Percentiles rank a stretch among this genome's conserved stretches.
Conservation (phyloP, 2,797 vertebrate genomes). For the Erpetoichthys calabaricus region DNA sequence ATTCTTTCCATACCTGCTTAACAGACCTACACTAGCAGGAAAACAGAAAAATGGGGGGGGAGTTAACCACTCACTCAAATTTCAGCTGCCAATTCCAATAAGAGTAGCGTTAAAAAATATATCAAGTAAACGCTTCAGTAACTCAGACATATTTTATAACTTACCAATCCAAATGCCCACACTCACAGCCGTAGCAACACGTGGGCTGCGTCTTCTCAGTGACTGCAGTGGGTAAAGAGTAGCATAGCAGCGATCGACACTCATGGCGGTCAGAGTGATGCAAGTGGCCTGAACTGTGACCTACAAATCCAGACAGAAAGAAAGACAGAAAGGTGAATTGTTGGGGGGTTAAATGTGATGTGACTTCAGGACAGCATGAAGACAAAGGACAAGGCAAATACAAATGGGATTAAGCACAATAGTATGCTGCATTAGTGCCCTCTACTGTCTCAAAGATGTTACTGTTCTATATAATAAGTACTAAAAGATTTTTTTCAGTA, state of each 20-base stretch:
- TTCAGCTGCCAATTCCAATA: not conserved
- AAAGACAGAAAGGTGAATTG: not conserved
- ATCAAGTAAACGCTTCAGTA: not conserved
- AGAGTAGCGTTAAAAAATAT: not conserved
- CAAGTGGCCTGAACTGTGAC: slow-evolving; percentile 13
- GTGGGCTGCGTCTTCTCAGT: slow-evolving; percentile 5
- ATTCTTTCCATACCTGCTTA: too few species aligned
- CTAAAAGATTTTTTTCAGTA: too few species aligned
- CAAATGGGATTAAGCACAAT: not conserved
- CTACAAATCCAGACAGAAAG: not conserved
- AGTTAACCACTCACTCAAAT: too few species aligned
- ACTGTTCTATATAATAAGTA: too few species aligned
- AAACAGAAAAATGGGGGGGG: too few species aligned
- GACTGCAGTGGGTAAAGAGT: slow-evolving; percentile 9
- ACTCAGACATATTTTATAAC: not conserved
- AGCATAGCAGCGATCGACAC: slow-evolving; percentile 11
- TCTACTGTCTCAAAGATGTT: too few species aligned
- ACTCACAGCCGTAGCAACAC: slow-evolving; percentile 7
- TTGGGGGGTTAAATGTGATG: not conserved
- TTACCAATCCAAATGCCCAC: slow-evolving; percentile 12
- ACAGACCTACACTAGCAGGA: not conserved
- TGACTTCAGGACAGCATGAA: not conserved
- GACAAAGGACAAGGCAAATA: not conserved
- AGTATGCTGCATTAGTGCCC: too few species aligned
- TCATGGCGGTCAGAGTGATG: slow-evolving; percentile 12